These are phyloP conservation scores for Apis cerana DNA, from an alignment of 1,140 invertebrate genomes.

Conservation along the genomic window DNA sequence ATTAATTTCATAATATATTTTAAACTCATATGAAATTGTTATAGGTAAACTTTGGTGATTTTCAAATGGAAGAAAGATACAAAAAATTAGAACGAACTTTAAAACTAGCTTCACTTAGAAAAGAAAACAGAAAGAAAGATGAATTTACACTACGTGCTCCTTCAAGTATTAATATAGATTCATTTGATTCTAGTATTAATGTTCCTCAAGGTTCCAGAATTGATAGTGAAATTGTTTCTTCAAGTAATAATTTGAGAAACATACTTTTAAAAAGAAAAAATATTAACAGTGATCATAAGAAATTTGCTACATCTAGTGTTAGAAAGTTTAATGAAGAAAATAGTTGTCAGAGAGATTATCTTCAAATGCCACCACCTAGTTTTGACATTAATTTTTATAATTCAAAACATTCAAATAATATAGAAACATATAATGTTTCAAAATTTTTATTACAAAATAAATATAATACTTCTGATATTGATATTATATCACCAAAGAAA, in stretches of 20 bases:
- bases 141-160: conserved; percentile 24
- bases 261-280: conserved; percentile 26
- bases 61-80: conserved; percentile 62
- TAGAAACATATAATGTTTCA: neutral
- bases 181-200: conserved; percentile 35
- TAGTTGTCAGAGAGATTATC: conserved; percentile 28
- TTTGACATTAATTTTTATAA: neutral
- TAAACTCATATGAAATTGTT: conserved; percentile 4
- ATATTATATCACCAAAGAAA: neutral
- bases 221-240: conserved; percentile 68
- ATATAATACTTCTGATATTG: neutral
- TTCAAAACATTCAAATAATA: neutral
- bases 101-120: conserved; percentile 51
- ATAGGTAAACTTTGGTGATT: conserved; percentile 60
- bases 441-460: neutral
- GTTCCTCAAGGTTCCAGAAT: conserved; percentile 36
- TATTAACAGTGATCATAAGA: neutral
- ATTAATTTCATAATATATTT: neutral
- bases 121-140: neutral
- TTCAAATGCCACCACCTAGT: conserved; percentile 68
- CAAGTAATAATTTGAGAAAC: conserved; percentile 65
- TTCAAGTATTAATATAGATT: conserved; percentile 65
- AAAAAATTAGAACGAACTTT: conserved; percentile 60
- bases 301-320: conserved; percentile 64
- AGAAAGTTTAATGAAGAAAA: conserved; percentile 41